These are phyloP conservation scores for Xanthia icteritia DNA, from an alignment of 2,888 invertebrate species.

Conservation along the genomic window DNA sequence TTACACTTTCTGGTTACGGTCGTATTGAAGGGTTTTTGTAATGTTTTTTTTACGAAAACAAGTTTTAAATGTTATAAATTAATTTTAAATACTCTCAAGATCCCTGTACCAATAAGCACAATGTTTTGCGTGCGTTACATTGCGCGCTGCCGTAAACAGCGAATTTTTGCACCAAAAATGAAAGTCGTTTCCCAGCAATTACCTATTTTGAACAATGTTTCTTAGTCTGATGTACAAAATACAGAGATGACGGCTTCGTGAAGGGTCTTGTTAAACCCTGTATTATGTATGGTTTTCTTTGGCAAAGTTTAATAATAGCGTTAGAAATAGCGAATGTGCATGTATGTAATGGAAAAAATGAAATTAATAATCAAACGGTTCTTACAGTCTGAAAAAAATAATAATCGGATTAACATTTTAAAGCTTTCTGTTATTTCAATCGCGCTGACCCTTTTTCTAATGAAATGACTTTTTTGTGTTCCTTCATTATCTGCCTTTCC, in stretches of 20 bases:
- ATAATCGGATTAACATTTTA: background rate
- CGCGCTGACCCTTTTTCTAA: background rate
- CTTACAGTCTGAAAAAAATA: slow-evolving; percentile 1
- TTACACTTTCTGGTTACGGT: too few relatives aligned
- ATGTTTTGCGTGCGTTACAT: too few relatives aligned
- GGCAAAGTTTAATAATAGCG: background rate
- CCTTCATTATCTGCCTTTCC: background rate
- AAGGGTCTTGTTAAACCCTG: background rate
- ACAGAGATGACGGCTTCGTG: background rate
- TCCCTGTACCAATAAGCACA: too few relatives aligned
- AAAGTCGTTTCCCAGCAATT: too few relatives aligned
- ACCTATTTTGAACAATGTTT: too few relatives aligned
- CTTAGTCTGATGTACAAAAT: background rate
- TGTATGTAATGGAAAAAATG: background rate
- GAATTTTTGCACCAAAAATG: too few relatives aligned
- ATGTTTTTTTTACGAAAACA: too few relatives aligned
- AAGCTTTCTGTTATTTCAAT: background rate
- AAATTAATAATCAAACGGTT: background rate
- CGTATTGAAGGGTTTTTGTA: too few relatives aligned
- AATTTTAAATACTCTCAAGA: too few relatives aligned
- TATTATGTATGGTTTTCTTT: background rate
- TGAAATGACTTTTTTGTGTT: background rate
- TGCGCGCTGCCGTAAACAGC: too few relatives aligned
- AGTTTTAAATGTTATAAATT: too few relatives aligned
- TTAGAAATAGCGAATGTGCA: background rate